Evolutionary conservation across 2,797 vertebrate species (phyloP).

Genomic region (Melanotaenia pygmaea): DNA sequence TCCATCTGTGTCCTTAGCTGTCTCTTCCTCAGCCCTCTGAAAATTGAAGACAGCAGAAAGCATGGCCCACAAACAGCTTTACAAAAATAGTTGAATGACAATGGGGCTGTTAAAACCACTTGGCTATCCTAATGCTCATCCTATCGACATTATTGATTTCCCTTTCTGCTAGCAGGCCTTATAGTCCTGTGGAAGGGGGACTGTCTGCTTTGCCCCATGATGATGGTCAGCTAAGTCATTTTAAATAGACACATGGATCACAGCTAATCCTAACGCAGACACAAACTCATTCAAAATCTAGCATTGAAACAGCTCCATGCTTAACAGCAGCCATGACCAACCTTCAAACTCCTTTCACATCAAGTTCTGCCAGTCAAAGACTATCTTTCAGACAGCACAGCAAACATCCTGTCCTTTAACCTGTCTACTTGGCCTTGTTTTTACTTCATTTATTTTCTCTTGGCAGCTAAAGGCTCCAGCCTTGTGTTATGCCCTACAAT

Average conservation of each 20-base stretch:
- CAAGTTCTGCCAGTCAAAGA: slow-evolving; percentile 48
- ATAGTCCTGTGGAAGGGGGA: slow-evolving; percentile 48
- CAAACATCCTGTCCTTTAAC: slow-evolving; percentile 43
- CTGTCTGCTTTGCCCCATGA: slow-evolving; percentile 19
- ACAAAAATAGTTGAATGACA: slow-evolving; percentile 72
- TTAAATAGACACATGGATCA: slow-evolving; percentile 50
- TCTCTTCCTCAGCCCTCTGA: slow-evolving; percentile 57
- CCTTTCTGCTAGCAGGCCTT: slow-evolving; percentile 68
- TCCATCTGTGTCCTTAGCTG: slow-evolving; percentile 47
- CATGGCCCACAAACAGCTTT: slow-evolving; percentile 61
- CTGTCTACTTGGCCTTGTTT: slow-evolving; percentile 52
- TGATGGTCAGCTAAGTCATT: slow-evolving; percentile 62
- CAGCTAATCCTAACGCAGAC: background rate
- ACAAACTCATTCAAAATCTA: slow-evolving; percentile 10
- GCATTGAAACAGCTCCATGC: slow-evolving; percentile 36
- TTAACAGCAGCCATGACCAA: slow-evolving; percentile 52
- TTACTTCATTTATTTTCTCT: slow-evolving; percentile 47
- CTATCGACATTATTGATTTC: slow-evolving; percentile 83
- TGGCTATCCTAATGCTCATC: slow-evolving; percentile 74
- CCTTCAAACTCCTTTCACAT: slow-evolving; percentile 60
- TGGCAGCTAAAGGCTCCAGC: slow-evolving; percentile 56
- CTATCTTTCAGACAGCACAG: slow-evolving; percentile 44
- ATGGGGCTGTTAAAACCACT: slow-evolving; percentile 73
- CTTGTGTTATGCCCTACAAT: slow-evolving; percentile 67
- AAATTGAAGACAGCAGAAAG: slow-evolving; percentile 62